phyloP scores from a whole-genome alignment of 37 sponge, comb jelly and placozoan genomes.

The Agelas oroides region DNA sequence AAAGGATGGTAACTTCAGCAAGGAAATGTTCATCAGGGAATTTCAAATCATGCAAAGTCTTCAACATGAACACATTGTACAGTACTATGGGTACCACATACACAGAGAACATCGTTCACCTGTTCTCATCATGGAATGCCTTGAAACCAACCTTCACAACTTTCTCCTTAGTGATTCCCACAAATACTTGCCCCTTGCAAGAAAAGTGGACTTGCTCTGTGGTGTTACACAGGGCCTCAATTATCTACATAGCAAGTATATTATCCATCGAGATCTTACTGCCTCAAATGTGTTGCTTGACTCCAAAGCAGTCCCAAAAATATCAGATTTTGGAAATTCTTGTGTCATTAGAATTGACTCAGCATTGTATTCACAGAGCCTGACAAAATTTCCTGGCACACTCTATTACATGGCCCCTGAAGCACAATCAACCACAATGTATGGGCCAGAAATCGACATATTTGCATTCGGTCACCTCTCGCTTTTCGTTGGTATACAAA shows the following conservation, averaged over 20 bases:
- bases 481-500: neutral
- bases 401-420: neutral
- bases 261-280: conserved; percentile 11
- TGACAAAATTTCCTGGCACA: neutral
- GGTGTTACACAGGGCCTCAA: neutral
- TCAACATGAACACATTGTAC: neutral
- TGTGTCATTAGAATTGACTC: neutral
- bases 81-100: neutral
- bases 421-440: neutral
- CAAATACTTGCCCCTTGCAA: neutral
- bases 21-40: neutral
- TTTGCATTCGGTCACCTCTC: conserved; percentile 8
- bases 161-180: neutral
- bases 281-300: neutral
- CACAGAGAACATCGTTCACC: neutral
- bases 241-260: neutral
- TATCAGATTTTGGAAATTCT: conserved; percentile 12
- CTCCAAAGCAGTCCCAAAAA: neutral
- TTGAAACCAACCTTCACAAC: neutral
- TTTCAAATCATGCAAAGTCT: neutral
- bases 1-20: neutral
- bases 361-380: neutral
- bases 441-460: neutral
- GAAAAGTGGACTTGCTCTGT: neutral
- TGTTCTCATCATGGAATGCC: neutral